Evolutionary conservation across 2,797 vertebrate species (phyloP).

Genomic region (Protonibea diacanthus): DNA sequence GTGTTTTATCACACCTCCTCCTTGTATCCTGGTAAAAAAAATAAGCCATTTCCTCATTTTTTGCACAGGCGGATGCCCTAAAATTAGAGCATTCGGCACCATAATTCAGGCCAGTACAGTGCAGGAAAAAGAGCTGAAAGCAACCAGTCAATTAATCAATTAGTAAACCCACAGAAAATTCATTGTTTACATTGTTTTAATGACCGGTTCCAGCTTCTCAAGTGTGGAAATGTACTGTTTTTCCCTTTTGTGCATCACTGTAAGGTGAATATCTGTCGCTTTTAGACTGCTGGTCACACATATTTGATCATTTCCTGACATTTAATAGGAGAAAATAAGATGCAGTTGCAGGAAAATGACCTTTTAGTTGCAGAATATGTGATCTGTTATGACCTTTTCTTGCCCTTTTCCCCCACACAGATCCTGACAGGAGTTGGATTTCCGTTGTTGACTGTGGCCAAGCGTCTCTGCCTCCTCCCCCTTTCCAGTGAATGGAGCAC

Average conservation of each 20-base stretch:
- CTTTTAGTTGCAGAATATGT: neutral
- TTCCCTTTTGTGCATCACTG: neutral
- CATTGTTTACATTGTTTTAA: neutral
- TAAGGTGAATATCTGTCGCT: neutral
- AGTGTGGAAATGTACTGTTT: neutral
- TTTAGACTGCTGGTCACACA: neutral
- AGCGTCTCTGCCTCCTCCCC: constrained; percentile 63
- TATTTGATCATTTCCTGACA: neutral
- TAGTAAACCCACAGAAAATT: neutral
- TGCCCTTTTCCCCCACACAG: constrained; percentile 51
- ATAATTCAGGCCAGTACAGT: neutral
- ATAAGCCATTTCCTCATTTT: neutral
- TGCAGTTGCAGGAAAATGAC: neutral
- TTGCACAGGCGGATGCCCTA: neutral
- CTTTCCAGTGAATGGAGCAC: constrained; percentile 52
- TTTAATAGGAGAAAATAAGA: neutral
- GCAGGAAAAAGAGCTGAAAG: neutral
- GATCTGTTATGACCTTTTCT: neutral
- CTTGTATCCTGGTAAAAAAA: neutral
- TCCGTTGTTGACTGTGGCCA: constrained; percentile 67
- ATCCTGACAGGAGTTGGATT: constrained; percentile 54
- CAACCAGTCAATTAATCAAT: neutral
- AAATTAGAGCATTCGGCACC: neutral
- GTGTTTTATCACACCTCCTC: neutral
- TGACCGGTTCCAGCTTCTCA: neutral